Evolutionary conservation across 2,797 vertebrate species (phyloP).

Genomic region (Premnoplex brunnescens): DNA sequence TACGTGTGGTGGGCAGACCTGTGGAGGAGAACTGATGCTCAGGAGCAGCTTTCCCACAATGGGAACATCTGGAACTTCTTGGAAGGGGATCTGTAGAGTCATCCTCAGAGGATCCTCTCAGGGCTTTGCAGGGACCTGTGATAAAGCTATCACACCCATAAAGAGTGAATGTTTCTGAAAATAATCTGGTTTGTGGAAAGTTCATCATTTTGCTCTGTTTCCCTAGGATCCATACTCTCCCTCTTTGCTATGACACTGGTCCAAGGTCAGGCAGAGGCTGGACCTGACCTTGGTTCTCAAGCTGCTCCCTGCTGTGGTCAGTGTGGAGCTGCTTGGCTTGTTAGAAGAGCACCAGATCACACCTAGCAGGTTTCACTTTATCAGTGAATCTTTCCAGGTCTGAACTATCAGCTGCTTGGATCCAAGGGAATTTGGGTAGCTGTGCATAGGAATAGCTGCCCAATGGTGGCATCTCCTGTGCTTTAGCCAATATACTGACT

Average conservation of each 20-base stretch:
- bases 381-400: neutral
- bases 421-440: neutral
- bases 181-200: neutral
- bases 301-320: neutral
- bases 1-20: neutral
- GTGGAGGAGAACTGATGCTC: neutral
- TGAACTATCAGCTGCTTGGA: neutral
- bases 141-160: neutral
- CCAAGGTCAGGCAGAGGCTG: neutral
- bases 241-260: neutral
- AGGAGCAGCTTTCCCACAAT: neutral
- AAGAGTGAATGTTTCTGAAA: neutral
- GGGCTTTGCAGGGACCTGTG: neutral
- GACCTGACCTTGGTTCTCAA: neutral
- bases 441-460: neutral
- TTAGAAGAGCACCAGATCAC: neutral
- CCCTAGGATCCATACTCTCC: neutral
- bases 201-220: rapidly evolving
- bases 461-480: neutral
- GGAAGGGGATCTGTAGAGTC: neutral
- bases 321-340: neutral
- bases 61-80: neutral
- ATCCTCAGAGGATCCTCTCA: neutral
- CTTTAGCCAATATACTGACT: neutral
- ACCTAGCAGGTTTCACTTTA: neutral